phyloP scores from a whole-genome alignment of 2,797 vertebrate species.

The Pipistrellus nathusii region DNA sequence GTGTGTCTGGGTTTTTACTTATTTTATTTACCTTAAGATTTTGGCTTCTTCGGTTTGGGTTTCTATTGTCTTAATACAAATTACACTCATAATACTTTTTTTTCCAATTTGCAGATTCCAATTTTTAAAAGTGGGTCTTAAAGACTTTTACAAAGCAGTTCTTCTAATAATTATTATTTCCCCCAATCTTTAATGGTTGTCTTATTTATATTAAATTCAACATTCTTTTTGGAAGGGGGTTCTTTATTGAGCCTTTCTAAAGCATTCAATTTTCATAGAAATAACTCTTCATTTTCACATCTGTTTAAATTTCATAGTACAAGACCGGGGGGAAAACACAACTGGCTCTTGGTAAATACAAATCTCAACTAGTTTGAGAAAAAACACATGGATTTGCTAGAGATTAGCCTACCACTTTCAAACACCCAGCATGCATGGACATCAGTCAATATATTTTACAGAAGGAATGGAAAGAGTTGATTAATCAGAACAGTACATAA shows the following conservation, averaged over 20 bases:
- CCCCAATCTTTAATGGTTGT: not conserved
- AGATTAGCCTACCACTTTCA: not conserved
- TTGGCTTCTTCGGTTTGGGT: not conserved
- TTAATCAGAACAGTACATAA: not conserved
- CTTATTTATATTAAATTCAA: not conserved
- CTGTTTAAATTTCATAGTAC: not conserved
- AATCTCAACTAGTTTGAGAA: not conserved
- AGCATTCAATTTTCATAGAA: constrained; percentile 25
- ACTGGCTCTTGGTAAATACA: not conserved
- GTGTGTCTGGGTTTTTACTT: not conserved
- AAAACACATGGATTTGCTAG: not conserved
- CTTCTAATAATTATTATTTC: constrained; percentile 17
- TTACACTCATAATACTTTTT: not conserved
- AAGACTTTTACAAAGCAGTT: not conserved
- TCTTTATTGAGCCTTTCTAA: constrained; percentile 5
- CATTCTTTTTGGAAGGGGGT: not conserved
- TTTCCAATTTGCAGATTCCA: not conserved
- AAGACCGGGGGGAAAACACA: not conserved
- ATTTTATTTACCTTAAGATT: constrained; percentile 3
- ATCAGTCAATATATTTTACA: constrained; percentile 24
- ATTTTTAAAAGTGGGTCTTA: not conserved
- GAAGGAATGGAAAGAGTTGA: not conserved
- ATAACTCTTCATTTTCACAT: not conserved
- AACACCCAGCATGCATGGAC: not conserved
- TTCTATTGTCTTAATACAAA: constrained; percentile 6